phyloP scores from a whole-genome alignment of 2,888 invertebrate genomes.

The Phrixothrix hirtus region DNA sequence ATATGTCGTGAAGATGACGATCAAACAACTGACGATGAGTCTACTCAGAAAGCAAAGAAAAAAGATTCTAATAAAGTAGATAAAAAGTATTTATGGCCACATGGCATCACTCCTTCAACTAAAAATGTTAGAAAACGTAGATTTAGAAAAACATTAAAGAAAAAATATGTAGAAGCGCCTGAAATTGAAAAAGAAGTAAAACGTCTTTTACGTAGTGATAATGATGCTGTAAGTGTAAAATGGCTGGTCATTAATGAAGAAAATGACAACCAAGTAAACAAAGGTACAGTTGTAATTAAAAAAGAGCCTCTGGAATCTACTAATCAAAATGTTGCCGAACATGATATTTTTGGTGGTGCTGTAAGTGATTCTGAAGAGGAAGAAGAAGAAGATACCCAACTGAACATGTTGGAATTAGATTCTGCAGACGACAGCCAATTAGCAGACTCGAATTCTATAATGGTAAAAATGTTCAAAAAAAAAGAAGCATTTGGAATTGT shows the following conservation, averaged over 20 bases:
- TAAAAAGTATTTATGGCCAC: slow-evolving; percentile 92
- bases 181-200: slow-evolving; percentile 99
- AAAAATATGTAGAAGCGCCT: slow-evolving; percentile 95
- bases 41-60: slow-evolving; percentile 80
- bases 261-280: slow-evolving; percentile 65
- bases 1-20: slow-evolving; percentile 89
- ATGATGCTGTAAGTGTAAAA: slow-evolving; percentile 84
- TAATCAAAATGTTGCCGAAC: slow-evolving; percentile 63
- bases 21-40: slow-evolving; percentile 75
- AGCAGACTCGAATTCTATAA: slow-evolving; percentile 69
- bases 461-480: too few relatives aligned
- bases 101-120: slow-evolving; percentile 93
- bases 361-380: slow-evolving; percentile 88
- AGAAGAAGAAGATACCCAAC: slow-evolving; percentile 71
- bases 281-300: slow-evolving; percentile 52
- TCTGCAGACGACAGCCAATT: slow-evolving; percentile 74
- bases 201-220: slow-evolving; percentile 84
- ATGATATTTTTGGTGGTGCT: slow-evolving; percentile 90
- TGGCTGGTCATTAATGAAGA: slow-evolving; percentile 91
- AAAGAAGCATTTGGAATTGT: too few relatives aligned
- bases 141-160: slow-evolving; percentile 92
- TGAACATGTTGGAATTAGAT: slow-evolving; percentile 77
- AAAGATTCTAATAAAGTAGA: slow-evolving; percentile 82
- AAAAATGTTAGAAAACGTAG: slow-evolving; percentile 93
- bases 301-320: slow-evolving; percentile 49